Evolutionary conservation across 2,888 invertebrate species (phyloP).

Genomic region (Margaritifera margaritifera): DNA sequence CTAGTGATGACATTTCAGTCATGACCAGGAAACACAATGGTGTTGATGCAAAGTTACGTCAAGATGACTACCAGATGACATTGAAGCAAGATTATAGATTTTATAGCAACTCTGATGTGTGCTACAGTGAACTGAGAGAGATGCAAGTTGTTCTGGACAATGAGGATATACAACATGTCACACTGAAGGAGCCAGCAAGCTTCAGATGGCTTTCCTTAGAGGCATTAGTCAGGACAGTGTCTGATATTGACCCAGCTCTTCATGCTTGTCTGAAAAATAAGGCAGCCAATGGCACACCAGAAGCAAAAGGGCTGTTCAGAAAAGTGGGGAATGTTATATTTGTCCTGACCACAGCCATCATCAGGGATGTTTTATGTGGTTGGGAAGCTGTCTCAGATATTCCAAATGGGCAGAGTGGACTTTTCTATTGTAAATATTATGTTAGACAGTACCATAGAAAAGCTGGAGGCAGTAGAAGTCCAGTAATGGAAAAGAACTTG

Average conservation of each 20-base stretch:
- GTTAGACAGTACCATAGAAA: too few relatives aligned
- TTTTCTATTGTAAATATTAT: not conserved
- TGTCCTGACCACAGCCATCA: slow-evolving; percentile 4
- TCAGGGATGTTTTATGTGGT: not conserved
- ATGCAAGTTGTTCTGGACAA: slow-evolving; percentile 7
- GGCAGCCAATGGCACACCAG: slow-evolving; percentile 3
- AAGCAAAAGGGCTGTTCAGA: slow-evolving; percentile 7
- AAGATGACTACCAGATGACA: slow-evolving; percentile 7
- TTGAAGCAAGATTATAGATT: slow-evolving; percentile 13
- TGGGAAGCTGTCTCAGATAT: slow-evolving; percentile 5
- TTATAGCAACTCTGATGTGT: slow-evolving; percentile 12
- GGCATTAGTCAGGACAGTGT: slow-evolving; percentile 11
- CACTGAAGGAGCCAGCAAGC: slow-evolving; percentile 15
- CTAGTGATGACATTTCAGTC: slow-evolving; percentile 17
- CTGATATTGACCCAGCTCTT: slow-evolving; percentile 8
- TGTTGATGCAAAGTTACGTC: too few relatives aligned
- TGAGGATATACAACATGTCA: slow-evolving; percentile 6
- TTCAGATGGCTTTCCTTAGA: too few relatives aligned
- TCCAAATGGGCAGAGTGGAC: slow-evolving; percentile 8
- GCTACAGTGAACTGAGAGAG: slow-evolving; percentile 15
- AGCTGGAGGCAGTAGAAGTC: too few relatives aligned
- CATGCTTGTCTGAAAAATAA: slow-evolving; percentile 8
- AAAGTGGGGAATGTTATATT: slow-evolving; percentile 6
- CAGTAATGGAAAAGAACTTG: too few relatives aligned
- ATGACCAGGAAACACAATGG: slow-evolving; percentile 14